Evolutionary conservation across 2,888 invertebrate species (phyloP).

Genomic region (Epistrophe grossulariae): DNA sequence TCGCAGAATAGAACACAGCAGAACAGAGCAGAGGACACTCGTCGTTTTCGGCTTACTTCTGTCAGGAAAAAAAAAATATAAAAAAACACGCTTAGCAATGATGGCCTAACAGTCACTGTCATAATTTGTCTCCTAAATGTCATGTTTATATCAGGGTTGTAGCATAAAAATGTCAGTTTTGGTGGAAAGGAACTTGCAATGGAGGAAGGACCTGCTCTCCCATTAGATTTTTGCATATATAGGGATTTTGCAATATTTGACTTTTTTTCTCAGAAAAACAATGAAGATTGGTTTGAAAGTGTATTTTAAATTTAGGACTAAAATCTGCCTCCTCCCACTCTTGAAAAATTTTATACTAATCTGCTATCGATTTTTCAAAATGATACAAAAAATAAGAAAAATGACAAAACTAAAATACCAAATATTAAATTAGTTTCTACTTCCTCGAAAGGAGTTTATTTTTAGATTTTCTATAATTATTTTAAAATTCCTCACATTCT

Average conservation of each 20-base stretch:
- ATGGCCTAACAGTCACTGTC: conserved; percentile 12
- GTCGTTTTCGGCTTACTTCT: conserved; percentile 53
- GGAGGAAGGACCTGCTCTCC: not conserved
- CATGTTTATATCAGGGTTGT: conserved; percentile 1
- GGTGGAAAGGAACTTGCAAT: not conserved
- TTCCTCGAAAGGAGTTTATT: not conserved
- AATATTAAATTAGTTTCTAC: not conserved
- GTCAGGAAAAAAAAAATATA: conserved; percentile 13
- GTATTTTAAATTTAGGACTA: too few relatives aligned
- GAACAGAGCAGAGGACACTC: conserved; percentile 57
- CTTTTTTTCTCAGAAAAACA: too few relatives aligned
- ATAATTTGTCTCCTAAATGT: conserved; percentile 22
- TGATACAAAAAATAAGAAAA: too few relatives aligned
- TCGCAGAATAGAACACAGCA: not conserved
- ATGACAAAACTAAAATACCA: not conserved
- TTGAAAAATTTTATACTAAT: too few relatives aligned
- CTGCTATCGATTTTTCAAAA: too few relatives aligned
- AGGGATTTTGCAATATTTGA: not conserved
- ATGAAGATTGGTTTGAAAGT: too few relatives aligned
- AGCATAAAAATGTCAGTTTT: not conserved
- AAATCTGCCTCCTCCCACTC: too few relatives aligned
- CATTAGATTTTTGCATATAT: not conserved
- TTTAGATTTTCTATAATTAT: not conserved
- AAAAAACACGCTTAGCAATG: not conserved
- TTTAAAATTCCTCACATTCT: conserved; percentile 30